Evolutionary conservation across 2,797 vertebrate genomes (phyloP).

Genomic region (Tangara arthus): DNA sequence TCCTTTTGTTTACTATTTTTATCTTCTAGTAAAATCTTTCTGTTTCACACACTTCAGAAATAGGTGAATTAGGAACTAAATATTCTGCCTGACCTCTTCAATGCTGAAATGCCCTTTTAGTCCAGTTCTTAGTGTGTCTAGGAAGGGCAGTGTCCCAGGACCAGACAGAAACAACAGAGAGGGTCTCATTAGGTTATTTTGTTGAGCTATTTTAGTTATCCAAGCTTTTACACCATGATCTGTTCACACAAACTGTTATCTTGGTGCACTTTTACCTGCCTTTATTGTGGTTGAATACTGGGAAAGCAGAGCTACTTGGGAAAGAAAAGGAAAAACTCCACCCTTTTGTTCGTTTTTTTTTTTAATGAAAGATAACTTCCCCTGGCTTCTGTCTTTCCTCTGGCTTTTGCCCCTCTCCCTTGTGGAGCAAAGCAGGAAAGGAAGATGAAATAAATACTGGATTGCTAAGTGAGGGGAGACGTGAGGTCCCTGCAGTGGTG

Average conservation of each 20-base stretch:
- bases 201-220: background rate
- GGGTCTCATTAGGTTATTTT: background rate
- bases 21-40: background rate
- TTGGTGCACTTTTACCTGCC: background rate
- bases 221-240: background rate
- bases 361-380: background rate
- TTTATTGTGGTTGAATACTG: background rate
- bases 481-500: background rate
- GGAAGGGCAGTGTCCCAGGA: background rate
- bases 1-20: background rate
- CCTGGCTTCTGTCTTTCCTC: background rate
- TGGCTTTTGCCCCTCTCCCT: background rate
- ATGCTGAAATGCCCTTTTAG: background rate
- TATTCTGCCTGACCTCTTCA: background rate
- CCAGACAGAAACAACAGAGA: background rate
- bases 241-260: background rate
- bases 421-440: background rate
- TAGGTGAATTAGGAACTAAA: background rate
- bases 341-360: background rate
- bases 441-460: background rate
- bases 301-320: background rate
- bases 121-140: background rate
- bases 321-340: background rate
- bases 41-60: background rate
- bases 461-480: background rate